Conservation (phyloP, 2,888 invertebrate genomes). For the Scaptomyza flava region DNA sequence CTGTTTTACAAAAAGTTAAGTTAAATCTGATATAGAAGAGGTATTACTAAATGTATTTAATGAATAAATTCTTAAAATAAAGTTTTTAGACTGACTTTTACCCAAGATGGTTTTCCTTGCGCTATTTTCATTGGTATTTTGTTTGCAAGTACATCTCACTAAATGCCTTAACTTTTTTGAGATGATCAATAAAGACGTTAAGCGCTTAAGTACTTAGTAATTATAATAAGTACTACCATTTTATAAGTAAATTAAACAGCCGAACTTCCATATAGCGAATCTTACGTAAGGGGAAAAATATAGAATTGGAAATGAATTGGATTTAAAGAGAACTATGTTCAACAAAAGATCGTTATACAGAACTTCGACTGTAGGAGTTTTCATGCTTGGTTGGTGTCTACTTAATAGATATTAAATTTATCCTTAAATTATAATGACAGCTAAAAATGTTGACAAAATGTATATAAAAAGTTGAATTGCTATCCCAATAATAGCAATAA, state of each 20-base stretch:
- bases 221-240: background rate
- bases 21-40: no score
- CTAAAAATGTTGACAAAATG: background rate
- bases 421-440: background rate
- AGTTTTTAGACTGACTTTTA: no score
- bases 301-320: no score
- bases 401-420: background rate
- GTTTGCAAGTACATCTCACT: no score
- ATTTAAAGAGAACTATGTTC: no score
- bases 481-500: background rate
- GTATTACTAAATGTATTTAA: no score
- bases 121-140: no score
- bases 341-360: no score
- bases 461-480: background rate
- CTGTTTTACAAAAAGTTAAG: background rate
- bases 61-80: no score
- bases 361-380: background rate
- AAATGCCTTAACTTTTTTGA: background rate
- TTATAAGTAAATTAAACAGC: background rate
- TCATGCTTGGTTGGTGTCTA: background rate
- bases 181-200: background rate
- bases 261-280: background rate
- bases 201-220: background rate
- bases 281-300: no score
- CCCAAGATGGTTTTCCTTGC: no score